Percentiles rank a stretch among this genome's conserved stretches.
Evolutionary conservation across 2,888 invertebrate species (phyloP).

Genomic region (Eurytoma adleriae): DNA sequence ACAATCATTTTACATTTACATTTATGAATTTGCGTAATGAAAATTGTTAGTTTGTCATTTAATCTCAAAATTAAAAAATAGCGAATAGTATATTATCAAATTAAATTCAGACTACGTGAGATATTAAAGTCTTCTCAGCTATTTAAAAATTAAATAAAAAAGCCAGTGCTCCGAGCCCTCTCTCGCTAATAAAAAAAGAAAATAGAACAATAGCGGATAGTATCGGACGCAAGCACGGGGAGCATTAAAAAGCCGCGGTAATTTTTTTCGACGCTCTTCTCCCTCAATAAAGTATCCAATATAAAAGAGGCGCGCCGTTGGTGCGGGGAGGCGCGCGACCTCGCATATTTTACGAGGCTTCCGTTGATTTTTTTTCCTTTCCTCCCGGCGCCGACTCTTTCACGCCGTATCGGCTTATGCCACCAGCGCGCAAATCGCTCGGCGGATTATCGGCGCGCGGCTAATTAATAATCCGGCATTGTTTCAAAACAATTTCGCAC

Average conservation of each 20-base stretch:
- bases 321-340: not conserved
- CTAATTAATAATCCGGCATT: slow-evolving; percentile 44
- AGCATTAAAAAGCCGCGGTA: not conserved
- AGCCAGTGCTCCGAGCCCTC: too few species aligned
- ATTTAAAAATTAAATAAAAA: too few species aligned
- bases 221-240: too few species aligned
- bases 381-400: not conserved
- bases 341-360: slow-evolving; percentile 28
- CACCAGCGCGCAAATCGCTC: not conserved
- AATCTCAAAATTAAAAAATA: too few species aligned
- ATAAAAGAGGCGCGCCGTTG: slow-evolving; percentile 3
- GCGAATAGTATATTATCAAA: too few species aligned
- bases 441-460: slow-evolving; percentile 34
- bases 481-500: slow-evolving; percentile 13
- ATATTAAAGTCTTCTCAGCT: too few species aligned
- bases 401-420: not conserved
- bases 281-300: slow-evolving; percentile 32
- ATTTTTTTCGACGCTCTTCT: slow-evolving; percentile 2
- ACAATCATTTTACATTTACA: too few species aligned
- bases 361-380: not conserved
- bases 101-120: too few species aligned
- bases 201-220: too few species aligned
- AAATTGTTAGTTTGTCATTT: too few species aligned
- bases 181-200: too few species aligned
- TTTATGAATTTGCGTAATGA: too few species aligned